These are phyloP conservation scores for Trissolcus basalis DNA, from an alignment of 1,140 invertebrate species.

Conservation along the genomic window DNA sequence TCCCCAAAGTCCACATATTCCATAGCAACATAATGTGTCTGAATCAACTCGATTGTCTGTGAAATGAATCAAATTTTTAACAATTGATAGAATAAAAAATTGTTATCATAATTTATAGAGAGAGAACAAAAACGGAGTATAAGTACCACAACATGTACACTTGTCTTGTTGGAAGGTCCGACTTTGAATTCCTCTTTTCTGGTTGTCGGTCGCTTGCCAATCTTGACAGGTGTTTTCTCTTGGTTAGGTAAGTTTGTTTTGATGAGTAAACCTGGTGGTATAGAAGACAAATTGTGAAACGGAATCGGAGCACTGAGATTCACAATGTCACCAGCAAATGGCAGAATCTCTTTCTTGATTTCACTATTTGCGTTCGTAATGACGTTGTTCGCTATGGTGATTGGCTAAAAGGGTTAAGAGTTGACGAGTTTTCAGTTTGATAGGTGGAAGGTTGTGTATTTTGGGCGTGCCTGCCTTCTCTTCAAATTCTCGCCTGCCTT, in stretches of 20 bases:
- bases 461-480: constrained; percentile 61
- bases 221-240: constrained; percentile 39
- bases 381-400: constrained; percentile 67
- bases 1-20: constrained; percentile 27
- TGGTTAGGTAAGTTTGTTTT: constrained; percentile 73
- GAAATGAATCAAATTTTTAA: too few relatives aligned
- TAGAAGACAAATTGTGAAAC: constrained; percentile 72
- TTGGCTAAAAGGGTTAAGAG: constrained; percentile 66
- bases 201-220: not conserved
- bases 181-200: not conserved
- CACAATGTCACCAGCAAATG: constrained; percentile 71
- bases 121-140: too few relatives aligned
- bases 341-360: constrained; percentile 72
- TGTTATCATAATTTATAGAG: constrained; percentile 37
- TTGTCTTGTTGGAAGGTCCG: too few relatives aligned
- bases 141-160: too few relatives aligned
- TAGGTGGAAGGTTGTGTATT: constrained; percentile 68
- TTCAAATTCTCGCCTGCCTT: constrained; percentile 37
- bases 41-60: constrained; percentile 8
- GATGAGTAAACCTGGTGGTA: constrained; percentile 73
- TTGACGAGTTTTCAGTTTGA: constrained; percentile 70
- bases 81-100: constrained; percentile 6
- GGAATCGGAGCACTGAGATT: constrained; percentile 71
- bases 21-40: constrained; percentile 9
- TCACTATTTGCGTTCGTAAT: constrained; percentile 57